Base-by-base conservation (phyloP, 2,797 vertebrate genomes). In the Artibeus jamaicensis region DNA sequence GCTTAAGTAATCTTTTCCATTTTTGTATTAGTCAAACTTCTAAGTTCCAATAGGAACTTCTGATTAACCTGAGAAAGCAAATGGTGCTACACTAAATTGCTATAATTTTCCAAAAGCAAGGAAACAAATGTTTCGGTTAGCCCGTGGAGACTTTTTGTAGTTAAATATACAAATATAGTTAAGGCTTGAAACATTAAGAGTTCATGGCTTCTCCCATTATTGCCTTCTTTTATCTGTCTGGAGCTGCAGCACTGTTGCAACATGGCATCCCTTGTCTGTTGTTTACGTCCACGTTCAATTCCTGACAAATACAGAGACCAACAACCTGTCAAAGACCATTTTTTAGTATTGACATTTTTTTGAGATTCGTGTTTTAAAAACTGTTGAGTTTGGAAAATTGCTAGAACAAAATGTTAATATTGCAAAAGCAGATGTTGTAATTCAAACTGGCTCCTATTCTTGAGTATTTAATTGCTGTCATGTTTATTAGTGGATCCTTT, bases 321-420 rank as follows among this genome's bases (percentile, higher is more conserved):
- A 93, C 39, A 95, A 89, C 65, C 86, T 94, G 48, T 93, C 37
- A 74, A 62, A 96, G 53, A n/a, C 70, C 78, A 44, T 19, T 59
- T 92, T 79, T 65, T 48, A 77, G 1, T 79, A 86, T 89, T 96
- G 44, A 9, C 50, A 39, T 94, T 84, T 90, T 81, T 93, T 74
- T 46, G 71, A 83, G 26, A 84, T 92, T 71, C 14, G 9, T 59
- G 6, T 94, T 90, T 97, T 84, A 77, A 57, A 79, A 44, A 87
- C 91, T 89, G 78, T 55, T 46, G 59, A 95, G 68, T 94, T 89
- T 89, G 93, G 79, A 85, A 96, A 97, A 94, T 96, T 92, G 37
- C 46, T 97, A 57, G 46, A 9, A 94, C 55, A 93, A 67, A 95
- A 88, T 89, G 29, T 86, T 89, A 71, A 91, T 71, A 81, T 86